Percentiles rank a stretch among this genome's conserved stretches.
phyloP scores from a whole-genome alignment of 2,888 invertebrate genomes.

The Eueremaeus valkanovi region DNA sequence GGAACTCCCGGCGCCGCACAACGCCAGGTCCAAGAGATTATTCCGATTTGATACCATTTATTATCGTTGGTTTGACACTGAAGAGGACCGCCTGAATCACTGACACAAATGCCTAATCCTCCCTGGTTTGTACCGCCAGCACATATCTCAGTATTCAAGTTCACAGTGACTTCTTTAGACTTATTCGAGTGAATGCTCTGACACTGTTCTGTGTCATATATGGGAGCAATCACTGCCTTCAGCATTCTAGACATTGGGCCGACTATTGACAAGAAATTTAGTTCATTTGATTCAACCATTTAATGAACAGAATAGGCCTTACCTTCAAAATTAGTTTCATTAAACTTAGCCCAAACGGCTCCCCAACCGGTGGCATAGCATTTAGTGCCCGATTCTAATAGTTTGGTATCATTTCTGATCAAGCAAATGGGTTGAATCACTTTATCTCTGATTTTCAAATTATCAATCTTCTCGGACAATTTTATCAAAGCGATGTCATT shows the following conservation, averaged over 20 bases:
- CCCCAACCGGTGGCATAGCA: conserved; percentile 3
- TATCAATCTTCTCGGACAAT: neutral
- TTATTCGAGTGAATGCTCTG: neutral
- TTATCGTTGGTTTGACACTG: conserved; percentile 15
- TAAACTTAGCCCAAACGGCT: no score
- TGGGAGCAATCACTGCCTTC: no score
- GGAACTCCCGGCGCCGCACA: conserved; percentile 45
- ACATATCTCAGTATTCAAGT: neutral
- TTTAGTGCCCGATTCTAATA: neutral
- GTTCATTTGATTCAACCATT: no score
- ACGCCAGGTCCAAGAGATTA: conserved; percentile 45
- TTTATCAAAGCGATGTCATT: conserved; percentile 23
- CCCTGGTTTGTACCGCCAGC: neutral
- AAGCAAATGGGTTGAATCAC: neutral
- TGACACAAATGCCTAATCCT: conserved; percentile 28
- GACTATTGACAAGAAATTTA: no score
- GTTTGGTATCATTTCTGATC: no score
- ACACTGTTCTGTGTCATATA: no score
- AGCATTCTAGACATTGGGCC: no score
- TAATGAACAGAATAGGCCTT: neutral
- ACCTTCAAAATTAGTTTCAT: neutral
- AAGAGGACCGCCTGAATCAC: conserved; percentile 47
- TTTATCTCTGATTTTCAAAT: neutral
- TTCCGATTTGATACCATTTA: conserved; percentile 43
- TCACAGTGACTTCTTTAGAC: neutral